Conservation (phyloP, 92 coral and sea anemone species). For the Montipora capitata region DNA sequence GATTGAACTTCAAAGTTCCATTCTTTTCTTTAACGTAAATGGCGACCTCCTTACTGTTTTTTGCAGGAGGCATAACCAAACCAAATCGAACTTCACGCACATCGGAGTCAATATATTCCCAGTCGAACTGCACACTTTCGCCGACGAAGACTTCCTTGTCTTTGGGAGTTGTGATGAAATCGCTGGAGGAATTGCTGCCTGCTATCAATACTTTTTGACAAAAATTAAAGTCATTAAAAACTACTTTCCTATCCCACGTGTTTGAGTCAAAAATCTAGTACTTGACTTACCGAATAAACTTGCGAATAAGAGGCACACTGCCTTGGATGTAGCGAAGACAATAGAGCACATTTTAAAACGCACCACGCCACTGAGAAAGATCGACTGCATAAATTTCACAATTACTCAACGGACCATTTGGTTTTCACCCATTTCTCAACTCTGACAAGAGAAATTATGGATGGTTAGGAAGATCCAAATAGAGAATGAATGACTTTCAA, state of each 20-base stretch:
- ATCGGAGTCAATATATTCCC: slow-evolving; percentile 52
- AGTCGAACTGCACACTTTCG: slow-evolving; percentile 59
- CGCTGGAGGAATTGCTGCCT: background rate
- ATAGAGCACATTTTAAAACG: slow-evolving; percentile 11
- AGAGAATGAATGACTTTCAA: too few relatives aligned
- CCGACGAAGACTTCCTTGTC: slow-evolving; percentile 79
- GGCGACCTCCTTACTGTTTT: background rate
- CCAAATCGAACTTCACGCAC: slow-evolving; percentile 45
- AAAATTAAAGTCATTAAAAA: background rate
- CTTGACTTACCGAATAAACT: slow-evolving; percentile 37
- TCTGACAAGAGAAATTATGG: background rate
- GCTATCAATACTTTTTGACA: background rate
- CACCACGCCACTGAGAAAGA: slow-evolving; percentile 25
- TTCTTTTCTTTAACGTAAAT: slow-evolving; percentile 16
- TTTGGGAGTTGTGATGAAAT: slow-evolving; percentile 71
- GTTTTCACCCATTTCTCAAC: background rate
- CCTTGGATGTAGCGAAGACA: slow-evolving; percentile 31
- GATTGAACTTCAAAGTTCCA: slow-evolving; percentile 4
- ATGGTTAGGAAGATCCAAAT: too few relatives aligned
- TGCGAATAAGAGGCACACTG: slow-evolving; percentile 21
- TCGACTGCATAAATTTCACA: background rate
- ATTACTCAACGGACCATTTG: background rate
- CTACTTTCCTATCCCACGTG: background rate
- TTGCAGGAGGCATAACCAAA: background rate
- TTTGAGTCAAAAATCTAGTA: background rate